A percentile compares a stretch with the other conserved stretches of the same genome.
Evolutionary conservation across 2,113 vertebrate genomes (phyloP).

Genomic region (Sinocyclocheilus rhinocerous): DNA sequence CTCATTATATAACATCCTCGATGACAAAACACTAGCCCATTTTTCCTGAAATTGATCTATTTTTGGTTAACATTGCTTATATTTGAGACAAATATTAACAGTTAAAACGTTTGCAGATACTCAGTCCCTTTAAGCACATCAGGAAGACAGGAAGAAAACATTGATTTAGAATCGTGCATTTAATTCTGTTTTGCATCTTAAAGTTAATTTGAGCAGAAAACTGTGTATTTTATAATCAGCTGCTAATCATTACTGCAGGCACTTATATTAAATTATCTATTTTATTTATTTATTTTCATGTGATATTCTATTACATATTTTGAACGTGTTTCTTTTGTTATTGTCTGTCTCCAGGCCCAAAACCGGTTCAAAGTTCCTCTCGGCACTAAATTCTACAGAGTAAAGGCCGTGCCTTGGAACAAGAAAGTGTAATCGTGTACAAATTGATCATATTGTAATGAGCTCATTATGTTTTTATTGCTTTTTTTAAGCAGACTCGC

Average conservation of each 20-base stretch:
- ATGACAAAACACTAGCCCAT: too few species aligned
- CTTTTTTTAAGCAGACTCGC: constrained; percentile 69
- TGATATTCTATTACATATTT: constrained; percentile 32
- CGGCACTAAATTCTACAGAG: constrained; percentile 99
- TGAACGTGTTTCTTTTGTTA: constrained; percentile 39
- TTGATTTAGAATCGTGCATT: neutral
- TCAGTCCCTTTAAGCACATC: neutral
- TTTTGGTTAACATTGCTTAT: neutral
- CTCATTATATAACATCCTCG: neutral
- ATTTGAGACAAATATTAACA: neutral
- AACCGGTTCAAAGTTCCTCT: constrained; percentile 99
- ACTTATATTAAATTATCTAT: neutral
- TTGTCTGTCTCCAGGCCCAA: constrained; percentile 82
- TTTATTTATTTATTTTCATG: neutral
- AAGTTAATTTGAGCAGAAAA: neutral
- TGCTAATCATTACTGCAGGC: neutral
- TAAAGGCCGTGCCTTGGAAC: constrained; percentile 99
- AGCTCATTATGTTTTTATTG: constrained; percentile 74
- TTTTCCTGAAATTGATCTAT: neutral
- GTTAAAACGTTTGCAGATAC: too few species aligned
- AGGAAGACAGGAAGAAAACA: neutral
- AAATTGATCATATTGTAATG: constrained; percentile 62
- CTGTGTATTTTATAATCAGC: neutral
- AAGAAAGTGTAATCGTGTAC: constrained; percentile 90
- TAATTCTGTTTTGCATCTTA: neutral